These are phyloP conservation scores for Dysidea cf. avara DNA, from an alignment of 37 sponge, comb jelly and placozoan species.

Conservation along the genomic window DNA sequence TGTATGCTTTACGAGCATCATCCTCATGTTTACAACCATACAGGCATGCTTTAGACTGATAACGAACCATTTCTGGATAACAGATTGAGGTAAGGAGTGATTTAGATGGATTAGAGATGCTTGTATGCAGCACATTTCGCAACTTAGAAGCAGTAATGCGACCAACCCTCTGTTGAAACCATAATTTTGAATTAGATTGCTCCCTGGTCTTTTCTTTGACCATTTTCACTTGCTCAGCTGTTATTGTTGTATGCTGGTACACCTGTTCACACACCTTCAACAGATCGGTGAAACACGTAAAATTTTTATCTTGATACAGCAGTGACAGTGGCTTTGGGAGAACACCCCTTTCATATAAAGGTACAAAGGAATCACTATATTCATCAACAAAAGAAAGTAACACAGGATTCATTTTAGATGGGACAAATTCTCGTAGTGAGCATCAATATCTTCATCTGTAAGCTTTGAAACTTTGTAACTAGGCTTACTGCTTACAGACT, in stretches of 20 bases:
- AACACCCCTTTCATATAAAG: slow-evolving; percentile 13
- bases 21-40: slow-evolving; percentile 46
- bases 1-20: slow-evolving; percentile 27
- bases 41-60: slow-evolving; percentile 13
- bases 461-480: neutral
- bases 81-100: slow-evolving; percentile 37
- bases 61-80: slow-evolving; percentile 30
- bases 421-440: slow-evolving; percentile 20
- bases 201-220: slow-evolving; percentile 34
- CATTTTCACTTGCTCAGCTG: slow-evolving; percentile 25
- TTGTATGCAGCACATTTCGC: slow-evolving; percentile 22
- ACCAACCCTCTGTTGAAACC: slow-evolving; percentile 51
- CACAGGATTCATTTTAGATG: slow-evolving; percentile 22
- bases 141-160: slow-evolving; percentile 55
- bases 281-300: slow-evolving; percentile 20
- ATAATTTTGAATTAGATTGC: slow-evolving; percentile 37
- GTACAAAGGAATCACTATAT: slow-evolving; percentile 20
- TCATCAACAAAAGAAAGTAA: slow-evolving; percentile 42
- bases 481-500: neutral
- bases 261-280: slow-evolving; percentile 36
- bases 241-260: neutral
- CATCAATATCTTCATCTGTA: slow-evolving; percentile 21
- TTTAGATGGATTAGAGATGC: slow-evolving; percentile 27
- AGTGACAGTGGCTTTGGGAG: slow-evolving; percentile 21
- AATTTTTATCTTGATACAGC: slow-evolving; percentile 12